Conservation (phyloP, 2,797 vertebrate genomes). For the Onychomys torridus region DNA sequence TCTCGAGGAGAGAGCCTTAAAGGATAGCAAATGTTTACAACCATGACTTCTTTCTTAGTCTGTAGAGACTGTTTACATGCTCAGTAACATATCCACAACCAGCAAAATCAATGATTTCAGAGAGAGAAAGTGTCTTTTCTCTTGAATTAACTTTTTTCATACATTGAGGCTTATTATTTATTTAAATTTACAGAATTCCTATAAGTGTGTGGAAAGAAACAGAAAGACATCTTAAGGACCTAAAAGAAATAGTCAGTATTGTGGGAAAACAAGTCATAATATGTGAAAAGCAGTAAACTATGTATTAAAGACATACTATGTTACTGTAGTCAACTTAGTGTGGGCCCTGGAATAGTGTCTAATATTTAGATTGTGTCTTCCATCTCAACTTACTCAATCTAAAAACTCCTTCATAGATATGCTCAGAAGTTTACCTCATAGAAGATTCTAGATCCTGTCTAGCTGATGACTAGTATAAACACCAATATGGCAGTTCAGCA, state of each 20-base stretch:
- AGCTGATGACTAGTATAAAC: too few relatives aligned
- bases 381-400: not conserved
- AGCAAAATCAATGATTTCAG: not conserved
- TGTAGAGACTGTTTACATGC: not conserved
- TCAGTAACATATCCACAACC: not conserved
- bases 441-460: too few relatives aligned
- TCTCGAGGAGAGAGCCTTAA: not conserved
- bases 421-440: too few relatives aligned
- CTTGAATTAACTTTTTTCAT: not conserved
- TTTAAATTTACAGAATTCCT: not conserved
- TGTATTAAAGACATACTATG: not conserved
- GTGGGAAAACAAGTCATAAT: not conserved
- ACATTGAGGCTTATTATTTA: not conserved
- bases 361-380: not conserved
- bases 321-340: not conserved
- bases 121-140: not conserved
- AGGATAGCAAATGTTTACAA: not conserved
- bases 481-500: not conserved
- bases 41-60: not conserved
- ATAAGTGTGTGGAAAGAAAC: not conserved
- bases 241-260: not conserved
- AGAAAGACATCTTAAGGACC: not conserved
- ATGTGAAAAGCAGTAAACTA: not conserved
- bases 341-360: not conserved
- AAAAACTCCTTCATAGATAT: not conserved